Evolutionary conservation across 1,140 invertebrate species (phyloP), one percentile per base, ranked within the genome.

Genomic region (Pollicipes pollicipes): DNA sequence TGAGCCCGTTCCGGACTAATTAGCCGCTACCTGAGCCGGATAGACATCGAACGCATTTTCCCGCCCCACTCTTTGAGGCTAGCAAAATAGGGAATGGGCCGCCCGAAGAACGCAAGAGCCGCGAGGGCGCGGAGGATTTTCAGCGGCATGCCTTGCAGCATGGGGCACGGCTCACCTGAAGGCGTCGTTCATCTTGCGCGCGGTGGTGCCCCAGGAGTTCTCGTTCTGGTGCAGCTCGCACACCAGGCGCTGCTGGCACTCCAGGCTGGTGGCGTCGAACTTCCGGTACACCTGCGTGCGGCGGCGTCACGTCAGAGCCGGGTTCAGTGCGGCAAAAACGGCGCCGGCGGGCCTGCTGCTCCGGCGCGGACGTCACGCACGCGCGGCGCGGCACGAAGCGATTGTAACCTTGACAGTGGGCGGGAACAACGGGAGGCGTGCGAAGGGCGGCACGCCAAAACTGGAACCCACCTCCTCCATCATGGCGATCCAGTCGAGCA

Each of bases 401-500:
- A 66, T 66, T 6, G n/a, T 66, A 8, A 29, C 27, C 28, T 28
- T 66, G 28, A n/a, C 64, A 66, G 64, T 66, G 64, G 10, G 3
- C 6, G 10, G 10, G 37, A 45, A 13, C 37, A 13, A 10, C 10
- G 10, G 24, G 37, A 45, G 24, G 10, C 10, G 10, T 13, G 24
- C 10, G 37, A 45, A 10, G 28, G 3, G n/a, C 4, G 64, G 64
- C 28, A n/a, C n/a, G 24, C 3, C 6, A 21, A 21, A 21, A 58
- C 45, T 21, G 27, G 3, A 13, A 8, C 64, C 28, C 17, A 66
- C 64, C 70, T 76, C 76, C 68, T 76, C 75, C 63, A 75, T 73
- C 74, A 76, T 76, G 37, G 76, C 72, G 69, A 76, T 76, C 74
- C 75, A 76, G 73, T 76, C 76, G n/a, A 76, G 69, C 70, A 76